Percentiles rank a stretch among this genome's conserved stretches.
phyloP scores from a whole-genome alignment of 2,113 vertebrate genomes.

The Speoplatyrhinus poulsoni region DNA sequence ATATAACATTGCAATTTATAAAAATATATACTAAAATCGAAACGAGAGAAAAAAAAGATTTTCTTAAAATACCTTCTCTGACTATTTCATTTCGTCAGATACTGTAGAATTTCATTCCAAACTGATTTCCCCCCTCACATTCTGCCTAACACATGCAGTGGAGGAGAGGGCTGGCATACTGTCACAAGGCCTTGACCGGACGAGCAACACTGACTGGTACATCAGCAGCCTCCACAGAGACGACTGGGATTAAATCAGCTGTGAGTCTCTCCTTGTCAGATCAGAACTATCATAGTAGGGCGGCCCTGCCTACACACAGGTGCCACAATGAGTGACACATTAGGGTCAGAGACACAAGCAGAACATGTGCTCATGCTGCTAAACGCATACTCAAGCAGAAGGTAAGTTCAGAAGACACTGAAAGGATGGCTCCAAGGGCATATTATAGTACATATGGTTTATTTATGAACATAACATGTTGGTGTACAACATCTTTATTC shows the following conservation, averaged over 20 bases:
- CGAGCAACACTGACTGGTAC: conserved; percentile 50
- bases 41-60: too few relatives aligned
- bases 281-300: conserved; percentile 64
- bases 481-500: too few relatives aligned
- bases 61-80: too few relatives aligned
- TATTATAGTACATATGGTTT: too few relatives aligned
- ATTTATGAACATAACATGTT: too few relatives aligned
- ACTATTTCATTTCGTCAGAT: too few relatives aligned
- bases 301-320: conserved; percentile 58
- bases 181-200: conserved; percentile 65
- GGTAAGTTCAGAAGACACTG: too few relatives aligned
- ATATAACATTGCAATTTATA: too few relatives aligned
- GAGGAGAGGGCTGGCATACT: conserved; percentile 51
- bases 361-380: conserved; percentile 11
- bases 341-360: conserved; percentile 56
- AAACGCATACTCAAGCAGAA: conserved; percentile 8
- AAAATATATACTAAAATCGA: too few relatives aligned
- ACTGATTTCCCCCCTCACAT: too few relatives aligned
- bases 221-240: conserved; percentile 51
- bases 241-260: conserved; percentile 67
- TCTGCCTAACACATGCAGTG: not conserved
- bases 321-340: conserved; percentile 67
- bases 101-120: too few relatives aligned
- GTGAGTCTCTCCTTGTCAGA: conserved; percentile 69
- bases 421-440: too few relatives aligned